These are phyloP conservation scores for Dinomys branickii DNA, from an alignment of 2,113 vertebrate species.

Conservation along the genomic window DNA sequence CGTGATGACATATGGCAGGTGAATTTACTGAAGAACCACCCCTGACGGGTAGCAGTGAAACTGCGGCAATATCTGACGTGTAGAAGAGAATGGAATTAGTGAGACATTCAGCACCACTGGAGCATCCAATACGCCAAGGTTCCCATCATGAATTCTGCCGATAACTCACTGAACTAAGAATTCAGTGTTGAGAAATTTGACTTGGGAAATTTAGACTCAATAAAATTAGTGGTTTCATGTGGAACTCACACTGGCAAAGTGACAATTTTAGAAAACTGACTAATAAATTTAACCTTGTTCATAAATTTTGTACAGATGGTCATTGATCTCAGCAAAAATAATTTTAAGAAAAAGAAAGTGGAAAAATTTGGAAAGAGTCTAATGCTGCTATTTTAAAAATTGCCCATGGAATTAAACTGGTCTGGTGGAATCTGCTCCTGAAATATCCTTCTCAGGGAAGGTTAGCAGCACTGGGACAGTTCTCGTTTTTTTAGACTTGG, in stretches of 20 bases:
- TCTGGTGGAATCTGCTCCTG: not conserved
- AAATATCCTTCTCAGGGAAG: not conserved
- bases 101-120: not conserved
- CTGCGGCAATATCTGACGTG: not conserved
- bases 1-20: not conserved
- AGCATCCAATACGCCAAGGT: not conserved
- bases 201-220: not conserved
- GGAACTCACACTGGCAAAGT: not conserved
- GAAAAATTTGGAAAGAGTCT: slow-evolving; percentile 4
- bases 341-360: slow-evolving; percentile 16
- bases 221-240: not conserved
- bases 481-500: not conserved
- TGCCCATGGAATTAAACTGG: not conserved
- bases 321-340: slow-evolving; percentile 29
- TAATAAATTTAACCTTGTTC: not conserved
- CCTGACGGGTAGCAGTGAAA: not conserved
- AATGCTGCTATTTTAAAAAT: not conserved
- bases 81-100: not conserved
- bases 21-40: not conserved
- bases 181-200: not conserved
- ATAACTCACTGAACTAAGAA: not conserved
- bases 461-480: not conserved
- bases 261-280: not conserved
- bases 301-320: slow-evolving; percentile 30
- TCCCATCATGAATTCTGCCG: not conserved